Conservation (phyloP, 92 coral and sea anemone genomes). For the Epizoanthus fatuus region DNA sequence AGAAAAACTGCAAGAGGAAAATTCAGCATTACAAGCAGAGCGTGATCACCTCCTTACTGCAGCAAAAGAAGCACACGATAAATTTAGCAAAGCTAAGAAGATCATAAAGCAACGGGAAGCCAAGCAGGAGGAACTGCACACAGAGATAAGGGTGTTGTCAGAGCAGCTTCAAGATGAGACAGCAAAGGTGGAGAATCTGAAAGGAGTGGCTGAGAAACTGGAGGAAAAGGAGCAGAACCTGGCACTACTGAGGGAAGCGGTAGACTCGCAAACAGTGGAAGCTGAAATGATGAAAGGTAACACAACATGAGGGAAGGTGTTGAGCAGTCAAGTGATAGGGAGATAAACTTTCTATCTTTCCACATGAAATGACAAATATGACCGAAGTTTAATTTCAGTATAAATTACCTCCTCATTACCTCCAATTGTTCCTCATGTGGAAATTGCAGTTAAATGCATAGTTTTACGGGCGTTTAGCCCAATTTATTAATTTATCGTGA, state of each 20-base stretch:
- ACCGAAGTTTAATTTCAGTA: no score
- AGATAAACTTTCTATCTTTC: no score
- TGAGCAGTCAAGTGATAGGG: no score
- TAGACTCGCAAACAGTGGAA: constrained; percentile 38
- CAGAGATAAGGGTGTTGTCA: neutral
- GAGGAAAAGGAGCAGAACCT: constrained; percentile 23
- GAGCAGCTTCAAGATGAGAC: constrained; percentile 33
- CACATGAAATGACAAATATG: no score
- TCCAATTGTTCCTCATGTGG: no score
- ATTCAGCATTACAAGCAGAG: constrained; percentile 33
- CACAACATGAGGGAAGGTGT: neutral
- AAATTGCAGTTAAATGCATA: no score
- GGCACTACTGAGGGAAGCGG: constrained; percentile 46
- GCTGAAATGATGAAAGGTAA: constrained; percentile 27
- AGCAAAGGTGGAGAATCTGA: constrained; percentile 37
- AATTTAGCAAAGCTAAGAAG: constrained; percentile 26
- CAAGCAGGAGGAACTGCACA: constrained; percentile 14
- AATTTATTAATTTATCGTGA: no score
- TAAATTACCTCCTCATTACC: no score
- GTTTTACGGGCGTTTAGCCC: no score
- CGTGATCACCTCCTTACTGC: constrained; percentile 15
- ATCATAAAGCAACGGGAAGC: constrained; percentile 27
- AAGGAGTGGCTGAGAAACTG: constrained; percentile 16
- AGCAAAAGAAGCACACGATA: constrained; percentile 29
- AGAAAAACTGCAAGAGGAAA: constrained; percentile 44